phyloP scores from a whole-genome alignment of 2,888 invertebrate genomes.

The Boloria selene region DNA sequence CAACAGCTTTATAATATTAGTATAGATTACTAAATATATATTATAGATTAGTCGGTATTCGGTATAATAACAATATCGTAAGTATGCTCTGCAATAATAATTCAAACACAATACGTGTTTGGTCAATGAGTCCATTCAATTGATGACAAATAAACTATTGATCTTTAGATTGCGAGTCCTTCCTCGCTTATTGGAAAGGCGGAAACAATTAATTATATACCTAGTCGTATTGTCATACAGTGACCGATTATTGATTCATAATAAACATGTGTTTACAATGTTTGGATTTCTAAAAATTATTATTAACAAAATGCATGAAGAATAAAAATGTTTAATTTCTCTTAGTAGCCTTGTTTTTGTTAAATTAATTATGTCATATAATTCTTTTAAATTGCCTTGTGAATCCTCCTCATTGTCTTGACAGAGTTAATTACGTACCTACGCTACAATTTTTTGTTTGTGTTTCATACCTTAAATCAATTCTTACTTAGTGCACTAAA shows the following conservation, averaged over 20 bases:
- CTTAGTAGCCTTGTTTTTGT: conserved; percentile 1
- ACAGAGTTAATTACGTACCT: conserved; percentile 1
- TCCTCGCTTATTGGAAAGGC: conserved; percentile 26
- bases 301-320: not conserved
- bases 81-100: conserved; percentile 19
- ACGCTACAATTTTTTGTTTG: not conserved
- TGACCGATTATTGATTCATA: not conserved
- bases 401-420: conserved; percentile 11
- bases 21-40: too few relatives aligned
- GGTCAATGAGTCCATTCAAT: conserved; percentile 25
- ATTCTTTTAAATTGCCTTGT: conserved; percentile 6
- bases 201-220: conserved; percentile 22
- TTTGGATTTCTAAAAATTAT: not conserved
- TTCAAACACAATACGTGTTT: conserved; percentile 24
- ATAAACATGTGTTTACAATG: too few relatives aligned
- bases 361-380: not conserved
- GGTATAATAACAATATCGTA: conserved; percentile 11
- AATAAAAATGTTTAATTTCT: not conserved
- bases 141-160: conserved; percentile 24
- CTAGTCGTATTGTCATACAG: not conserved
- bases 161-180: conserved; percentile 17
- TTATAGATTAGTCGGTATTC: not conserved
- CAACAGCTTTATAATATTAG: too few relatives aligned
- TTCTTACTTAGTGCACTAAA: not conserved
- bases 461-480: not conserved